Evolutionary conservation across 1,140 invertebrate genomes (phyloP).

Genomic region (Hydropsyche tenuis): DNA sequence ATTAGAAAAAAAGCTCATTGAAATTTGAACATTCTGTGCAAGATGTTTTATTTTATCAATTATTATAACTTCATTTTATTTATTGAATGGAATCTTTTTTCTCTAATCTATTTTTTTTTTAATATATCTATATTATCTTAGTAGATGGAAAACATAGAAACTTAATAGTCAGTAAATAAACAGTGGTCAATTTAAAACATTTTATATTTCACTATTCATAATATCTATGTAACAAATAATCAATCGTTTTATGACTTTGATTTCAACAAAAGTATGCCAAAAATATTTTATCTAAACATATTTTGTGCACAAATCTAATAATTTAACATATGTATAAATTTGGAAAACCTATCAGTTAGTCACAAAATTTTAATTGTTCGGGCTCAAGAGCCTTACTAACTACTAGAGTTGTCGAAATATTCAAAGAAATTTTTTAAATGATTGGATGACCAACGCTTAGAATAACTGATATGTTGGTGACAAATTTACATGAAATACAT

Average conservation of each 20-base stretch:
- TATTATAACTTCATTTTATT: not conserved
- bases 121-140: constrained; percentile 20
- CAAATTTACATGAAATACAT: too few species aligned
- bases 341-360: too few species aligned
- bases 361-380: too few species aligned
- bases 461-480: too few species aligned
- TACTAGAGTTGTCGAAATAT: too few species aligned
- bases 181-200: constrained; percentile 22
- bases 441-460: too few species aligned
- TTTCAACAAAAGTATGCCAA: not conserved
- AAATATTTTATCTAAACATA: too few species aligned
- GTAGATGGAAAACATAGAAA: constrained; percentile 26
- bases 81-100: constrained; percentile 40
- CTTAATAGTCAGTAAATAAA: constrained; percentile 32
- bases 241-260: not conserved
- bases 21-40: constrained; percentile 51
- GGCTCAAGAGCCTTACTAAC: too few species aligned
- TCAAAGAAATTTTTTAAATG: too few species aligned
- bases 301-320: not conserved
- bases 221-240: not conserved
- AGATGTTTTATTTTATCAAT: constrained; percentile 42
- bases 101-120: constrained; percentile 41
- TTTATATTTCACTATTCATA: constrained; percentile 10
- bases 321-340: not conserved
- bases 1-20: constrained; percentile 50